Conservation (phyloP, 1,140 invertebrate genomes). For the Tetramorium parvispinum region DNA sequence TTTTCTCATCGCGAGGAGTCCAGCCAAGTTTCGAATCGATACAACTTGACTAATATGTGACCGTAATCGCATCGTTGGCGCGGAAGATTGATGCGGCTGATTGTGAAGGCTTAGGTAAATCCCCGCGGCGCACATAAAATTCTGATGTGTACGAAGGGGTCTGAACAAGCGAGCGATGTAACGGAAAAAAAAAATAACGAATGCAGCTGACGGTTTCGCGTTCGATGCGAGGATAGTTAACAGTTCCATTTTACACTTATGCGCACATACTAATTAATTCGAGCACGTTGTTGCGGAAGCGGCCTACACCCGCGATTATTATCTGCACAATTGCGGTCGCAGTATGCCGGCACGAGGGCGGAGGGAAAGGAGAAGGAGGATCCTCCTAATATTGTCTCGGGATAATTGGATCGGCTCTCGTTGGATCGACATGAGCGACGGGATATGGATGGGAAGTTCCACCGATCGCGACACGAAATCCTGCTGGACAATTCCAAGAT, state of each 20-base stretch:
- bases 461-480: neutral
- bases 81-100: conserved; percentile 27
- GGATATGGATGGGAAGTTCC: conserved; percentile 3
- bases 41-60: conserved; percentile 28
- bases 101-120: conserved; percentile 44
- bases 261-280: conserved; percentile 40
- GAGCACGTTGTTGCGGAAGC: neutral
- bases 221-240: neutral
- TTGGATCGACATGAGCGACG: conserved; percentile 34
- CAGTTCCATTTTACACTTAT: neutral
- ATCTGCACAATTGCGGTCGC: conserved; percentile 37
- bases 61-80: neutral
- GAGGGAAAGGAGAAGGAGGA: neutral
- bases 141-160: neutral
- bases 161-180: neutral
- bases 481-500: neutral
- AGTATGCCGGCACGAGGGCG: neutral
- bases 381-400: conserved; percentile 53
- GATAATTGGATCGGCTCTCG: conserved; percentile 39
- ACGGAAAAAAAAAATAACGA: neutral
- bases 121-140: neutral
- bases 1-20: neutral
- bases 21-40: neutral
- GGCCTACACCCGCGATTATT: conserved; percentile 30
- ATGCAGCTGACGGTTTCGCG: neutral